phyloP scores from a whole-genome alignment of 2,888 invertebrate species.

The Pyrochroa serraticornis region DNA sequence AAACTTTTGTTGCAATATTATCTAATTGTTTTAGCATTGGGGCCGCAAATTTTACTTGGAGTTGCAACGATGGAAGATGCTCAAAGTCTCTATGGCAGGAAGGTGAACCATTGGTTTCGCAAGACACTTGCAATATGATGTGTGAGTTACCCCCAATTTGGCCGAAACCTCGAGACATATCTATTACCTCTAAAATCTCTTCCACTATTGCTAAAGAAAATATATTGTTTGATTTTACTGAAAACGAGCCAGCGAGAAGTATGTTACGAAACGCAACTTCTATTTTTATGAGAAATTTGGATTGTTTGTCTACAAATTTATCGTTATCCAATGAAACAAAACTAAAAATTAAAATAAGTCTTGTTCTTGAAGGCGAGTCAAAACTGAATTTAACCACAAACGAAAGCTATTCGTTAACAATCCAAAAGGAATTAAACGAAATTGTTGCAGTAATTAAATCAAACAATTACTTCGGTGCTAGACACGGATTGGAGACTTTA shows the following conservation, averaged over 20 bases:
- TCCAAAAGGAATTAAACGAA: constrained; percentile 59
- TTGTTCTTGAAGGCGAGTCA: constrained; percentile 55
- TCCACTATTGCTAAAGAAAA: constrained; percentile 63
- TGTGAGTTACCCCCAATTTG: constrained; percentile 73
- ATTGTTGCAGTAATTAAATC: constrained; percentile 64
- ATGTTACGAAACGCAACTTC: constrained; percentile 60
- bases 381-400: constrained; percentile 69
- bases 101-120: constrained; percentile 58
- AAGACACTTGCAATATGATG: constrained; percentile 75
- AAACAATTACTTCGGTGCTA: constrained; percentile 73
- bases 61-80: constrained; percentile 69
- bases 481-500: constrained; percentile 76
- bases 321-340: constrained; percentile 7
- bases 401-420: constrained; percentile 65
- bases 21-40: not conserved
- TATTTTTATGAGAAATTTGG: constrained; percentile 52
- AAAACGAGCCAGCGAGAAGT: constrained; percentile 54
- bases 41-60: constrained; percentile 67
- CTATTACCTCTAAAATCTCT: constrained; percentile 65
- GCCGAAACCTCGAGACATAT: constrained; percentile 75
- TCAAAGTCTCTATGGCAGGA: constrained; percentile 57
- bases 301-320: not conserved
- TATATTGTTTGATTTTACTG: constrained; percentile 57
- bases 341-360: constrained; percentile 47
- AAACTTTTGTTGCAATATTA: too few species aligned